Base-by-base conservation (phyloP, 1,140 invertebrate genomes). In the Zaprionus davidi region DNA sequence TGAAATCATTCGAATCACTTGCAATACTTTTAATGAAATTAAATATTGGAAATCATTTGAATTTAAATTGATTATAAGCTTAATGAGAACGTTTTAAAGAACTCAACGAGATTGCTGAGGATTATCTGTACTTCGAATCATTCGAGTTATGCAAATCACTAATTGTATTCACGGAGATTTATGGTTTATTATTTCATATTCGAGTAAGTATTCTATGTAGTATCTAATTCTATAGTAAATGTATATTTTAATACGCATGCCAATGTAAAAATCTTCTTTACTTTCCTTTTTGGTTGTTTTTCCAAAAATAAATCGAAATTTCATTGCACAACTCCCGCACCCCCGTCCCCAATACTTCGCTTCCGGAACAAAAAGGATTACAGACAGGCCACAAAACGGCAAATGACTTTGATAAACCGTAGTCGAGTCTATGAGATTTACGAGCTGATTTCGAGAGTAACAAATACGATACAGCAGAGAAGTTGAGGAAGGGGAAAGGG, bases 401-500 rank as follows among this genome's bases (percentile, higher is more conserved):
- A 71, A 78, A 70, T 46, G 68, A 53, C 77, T 83, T 84, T 82
- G 81, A 84, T 83, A 85, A 81, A 74, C 68, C 81, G 63, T 74
- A 36, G 36, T 11, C 34, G 57, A 83, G 78, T 84, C 82, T 78
- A 76, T 76, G 76, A 79, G 79, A 80, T 82, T 87, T 82, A 86
- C 83, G 79, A 87, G 83, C 83, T 79, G 79, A 86, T 86, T 82
- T 82, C 49, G 67, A 79, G 66, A 82, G 82, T 73, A 79, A 81
- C 82, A 85, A 85, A 84, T 78, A 81, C 70, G 34, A 56, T 20
- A 66, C 51, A 66, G 36, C 26, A 9, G 36, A 15, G 15, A 15
- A 55, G 4, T n/a, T 9, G 31, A 3, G 46, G 0, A n/a, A 1
- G 3, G 31, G 38, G 12, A 24, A 0, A 31, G 17, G 1, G 34